phyloP scores from a whole-genome alignment of 2,888 invertebrate species.

The Erebia ligea region DNA sequence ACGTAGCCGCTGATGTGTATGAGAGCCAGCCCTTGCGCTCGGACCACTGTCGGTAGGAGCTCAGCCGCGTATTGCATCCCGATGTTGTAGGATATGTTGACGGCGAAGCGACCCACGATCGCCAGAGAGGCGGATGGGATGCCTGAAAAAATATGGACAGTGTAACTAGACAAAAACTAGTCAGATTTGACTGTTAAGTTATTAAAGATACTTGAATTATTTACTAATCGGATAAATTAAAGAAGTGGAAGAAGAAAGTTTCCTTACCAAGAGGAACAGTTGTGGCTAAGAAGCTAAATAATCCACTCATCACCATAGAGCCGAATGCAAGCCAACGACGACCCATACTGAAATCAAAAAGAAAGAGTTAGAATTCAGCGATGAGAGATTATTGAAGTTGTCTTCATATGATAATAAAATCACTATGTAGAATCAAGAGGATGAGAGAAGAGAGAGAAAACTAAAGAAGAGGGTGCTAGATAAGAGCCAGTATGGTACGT shows the following conservation, averaged over 20 bases:
- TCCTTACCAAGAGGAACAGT: conserved; percentile 86
- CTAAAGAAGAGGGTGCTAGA: neutral
- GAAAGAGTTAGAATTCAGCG: neutral
- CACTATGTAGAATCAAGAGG: neutral
- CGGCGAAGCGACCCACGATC: conserved; percentile 91
- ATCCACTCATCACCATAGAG: conserved; percentile 89
- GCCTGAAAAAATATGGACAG: conserved; percentile 68
- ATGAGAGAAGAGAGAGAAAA: too few relatives aligned
- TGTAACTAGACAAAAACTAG: neutral
- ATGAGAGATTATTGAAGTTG: neutral
- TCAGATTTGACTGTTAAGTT: neutral
- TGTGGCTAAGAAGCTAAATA: conserved; percentile 90
- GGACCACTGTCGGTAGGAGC: conserved; percentile 91
- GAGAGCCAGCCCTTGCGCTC: conserved; percentile 92
- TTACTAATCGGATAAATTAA: too few relatives aligned
- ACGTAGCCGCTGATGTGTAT: conserved; percentile 94
- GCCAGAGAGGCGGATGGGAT: conserved; percentile 89
- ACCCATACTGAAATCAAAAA: conserved; percentile 82
- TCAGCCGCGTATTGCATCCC: conserved; percentile 95
- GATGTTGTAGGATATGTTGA: conserved; percentile 94
- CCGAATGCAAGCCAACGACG: conserved; percentile 93
- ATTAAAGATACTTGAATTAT: too few relatives aligned
- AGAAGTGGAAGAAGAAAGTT: neutral
- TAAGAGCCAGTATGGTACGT: too few relatives aligned
- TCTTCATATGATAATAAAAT: neutral